phyloP scores from a whole-genome alignment of 2,113 vertebrate genomes.

The Rafetus swinhoei region DNA sequence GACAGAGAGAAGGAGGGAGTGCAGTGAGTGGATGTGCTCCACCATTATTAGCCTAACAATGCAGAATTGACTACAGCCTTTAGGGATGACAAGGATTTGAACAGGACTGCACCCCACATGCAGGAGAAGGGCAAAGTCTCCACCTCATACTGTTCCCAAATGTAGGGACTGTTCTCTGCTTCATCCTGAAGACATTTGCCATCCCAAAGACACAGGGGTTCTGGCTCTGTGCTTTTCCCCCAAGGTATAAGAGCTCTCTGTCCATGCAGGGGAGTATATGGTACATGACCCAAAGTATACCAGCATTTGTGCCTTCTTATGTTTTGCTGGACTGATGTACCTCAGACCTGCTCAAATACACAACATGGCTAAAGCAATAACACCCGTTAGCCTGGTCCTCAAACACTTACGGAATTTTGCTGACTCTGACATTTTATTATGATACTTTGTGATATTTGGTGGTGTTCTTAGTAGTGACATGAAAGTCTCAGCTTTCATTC shows the following conservation, averaged over 20 bases:
- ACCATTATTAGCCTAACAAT: slow-evolving; percentile 40
- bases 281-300: not conserved
- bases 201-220: not conserved
- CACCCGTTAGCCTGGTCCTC: not conserved
- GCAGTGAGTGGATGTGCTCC: not conserved
- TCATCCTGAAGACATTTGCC: not conserved
- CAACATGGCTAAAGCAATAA: not conserved
- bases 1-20: not conserved
- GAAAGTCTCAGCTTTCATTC: not conserved
- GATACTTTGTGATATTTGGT: too few relatives aligned
- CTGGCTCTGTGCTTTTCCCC: not conserved
- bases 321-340: not conserved
- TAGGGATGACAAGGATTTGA: not conserved
- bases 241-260: not conserved
- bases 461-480: not conserved
- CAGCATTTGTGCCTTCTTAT: not conserved
- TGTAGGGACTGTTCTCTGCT: not conserved
- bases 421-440: too few relatives aligned
- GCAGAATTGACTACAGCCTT: not conserved
- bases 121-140: not conserved
- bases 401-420: too few relatives aligned
- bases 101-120: not conserved
- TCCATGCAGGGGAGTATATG: not conserved
- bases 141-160: not conserved
- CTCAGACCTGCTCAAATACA: not conserved